Percentiles rank a stretch among this genome's conserved stretches.
Conservation (phyloP, 1,140 invertebrate genomes). For the Neodiprion fabricii region DNA sequence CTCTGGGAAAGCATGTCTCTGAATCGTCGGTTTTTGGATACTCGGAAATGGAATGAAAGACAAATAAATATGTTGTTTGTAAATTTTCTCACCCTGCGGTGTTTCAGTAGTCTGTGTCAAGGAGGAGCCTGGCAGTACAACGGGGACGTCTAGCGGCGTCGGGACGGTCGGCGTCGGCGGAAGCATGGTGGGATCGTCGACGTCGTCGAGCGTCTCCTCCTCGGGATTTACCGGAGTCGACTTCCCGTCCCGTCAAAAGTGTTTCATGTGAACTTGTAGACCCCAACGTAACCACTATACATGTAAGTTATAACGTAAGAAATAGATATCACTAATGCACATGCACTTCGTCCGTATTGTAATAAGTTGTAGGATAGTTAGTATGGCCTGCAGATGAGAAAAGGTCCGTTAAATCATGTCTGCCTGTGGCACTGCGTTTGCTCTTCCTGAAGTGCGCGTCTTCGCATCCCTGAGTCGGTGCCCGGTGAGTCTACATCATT, state of each 20-base stretch:
- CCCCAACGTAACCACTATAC: not conserved
- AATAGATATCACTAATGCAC: too few species aligned
- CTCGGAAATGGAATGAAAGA: too few species aligned
- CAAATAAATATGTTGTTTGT: constrained; percentile 26
- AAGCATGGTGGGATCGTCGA: constrained; percentile 45
- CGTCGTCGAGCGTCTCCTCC: constrained; percentile 48
- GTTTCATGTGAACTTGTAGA: constrained; percentile 50
- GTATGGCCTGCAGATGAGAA: too few species aligned
- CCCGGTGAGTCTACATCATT: too few species aligned
- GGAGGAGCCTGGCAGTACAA: constrained; percentile 52
- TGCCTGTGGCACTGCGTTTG: too few species aligned
- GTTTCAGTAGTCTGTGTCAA: constrained; percentile 54
- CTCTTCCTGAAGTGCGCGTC: too few species aligned
- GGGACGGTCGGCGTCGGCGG: constrained; percentile 41
- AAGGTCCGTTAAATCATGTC: too few species aligned
- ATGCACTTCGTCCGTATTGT: too few species aligned
- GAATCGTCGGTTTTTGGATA: too few species aligned
- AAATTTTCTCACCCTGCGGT: constrained; percentile 5
- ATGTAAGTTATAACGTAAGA: not conserved
- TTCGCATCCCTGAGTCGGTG: too few species aligned
- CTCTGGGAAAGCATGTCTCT: constrained; percentile 9
- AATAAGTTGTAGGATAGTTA: too few species aligned
- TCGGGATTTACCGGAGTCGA: constrained; percentile 50
- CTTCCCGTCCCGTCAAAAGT: constrained; percentile 53
- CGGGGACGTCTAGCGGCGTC: constrained; percentile 40